Evolutionary conservation across 1,140 invertebrate species (phyloP), one percentile per base, ranked within the genome.

Genomic region (Palaemon carinicauda): DNA sequence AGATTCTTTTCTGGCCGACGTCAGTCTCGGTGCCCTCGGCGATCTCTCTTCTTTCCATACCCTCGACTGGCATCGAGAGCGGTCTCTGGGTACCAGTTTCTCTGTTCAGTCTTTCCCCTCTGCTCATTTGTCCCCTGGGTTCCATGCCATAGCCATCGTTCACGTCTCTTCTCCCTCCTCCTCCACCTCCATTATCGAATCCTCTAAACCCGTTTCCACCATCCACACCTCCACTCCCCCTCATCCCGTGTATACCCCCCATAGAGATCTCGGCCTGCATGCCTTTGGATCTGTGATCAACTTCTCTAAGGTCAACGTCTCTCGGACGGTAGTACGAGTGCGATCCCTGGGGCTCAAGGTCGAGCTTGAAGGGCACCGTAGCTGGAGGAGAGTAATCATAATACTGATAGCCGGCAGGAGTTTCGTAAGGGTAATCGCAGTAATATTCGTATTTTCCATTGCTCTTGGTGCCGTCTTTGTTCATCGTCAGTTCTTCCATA

Each of bases 391-490:
- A 50, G 60, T 81, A 81, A 21, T 81, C 80, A 24, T 41, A 33
- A 10, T 81, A 56, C 0, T 69, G 53, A 41, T 81, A 81, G 33
- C 80, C 65, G 29, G 80, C 56, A 12, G 71, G 56, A 7, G 80
- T 56, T 56, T 81, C 80, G 60, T 81, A 81, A 1, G 19, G 4
- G 33, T 81, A 81, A 21, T 69, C 56, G 79, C 29, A 41, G 19
- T 81, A 81, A 24, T 81, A 71, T 33, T 71, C 80, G 80, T 81
- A 81, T 24, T 81, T 81, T 15, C 80, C 80, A 21, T 81, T 81
- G 31, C 33, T 33, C 51, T 81, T 56, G 51, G n/a, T 81, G 3
- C 41, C 41, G 41, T 41, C 41, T 7, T 41, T 41, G 41, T 5
- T 41, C 41, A 41, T 12, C 3, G 41, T 41, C 41, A 41, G 41